Evolutionary conservation across 2,113 vertebrate genomes (phyloP).

Genomic region (Pteronura brasiliensis): DNA sequence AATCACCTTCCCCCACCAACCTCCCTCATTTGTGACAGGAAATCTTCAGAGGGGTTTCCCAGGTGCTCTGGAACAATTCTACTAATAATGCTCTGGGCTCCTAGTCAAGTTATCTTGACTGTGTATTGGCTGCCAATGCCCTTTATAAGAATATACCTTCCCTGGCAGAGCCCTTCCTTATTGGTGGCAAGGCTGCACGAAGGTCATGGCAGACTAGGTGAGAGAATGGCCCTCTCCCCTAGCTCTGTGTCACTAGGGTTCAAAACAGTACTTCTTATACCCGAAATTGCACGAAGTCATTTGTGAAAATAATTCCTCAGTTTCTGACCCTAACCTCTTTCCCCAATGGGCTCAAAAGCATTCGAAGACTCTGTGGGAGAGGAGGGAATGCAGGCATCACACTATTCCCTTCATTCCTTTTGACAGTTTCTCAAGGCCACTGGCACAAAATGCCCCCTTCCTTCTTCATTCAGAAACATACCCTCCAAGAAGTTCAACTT

Average conservation of each 20-base stretch:
- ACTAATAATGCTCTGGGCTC: background rate
- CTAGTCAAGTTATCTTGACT: background rate
- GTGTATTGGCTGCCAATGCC: background rate
- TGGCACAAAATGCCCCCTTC: background rate
- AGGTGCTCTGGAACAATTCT: background rate
- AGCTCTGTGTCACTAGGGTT: background rate
- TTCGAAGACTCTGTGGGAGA: background rate
- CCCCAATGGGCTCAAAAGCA: background rate
- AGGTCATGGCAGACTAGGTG: background rate
- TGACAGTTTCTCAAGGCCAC: background rate
- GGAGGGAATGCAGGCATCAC: background rate
- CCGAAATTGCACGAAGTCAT: background rate
- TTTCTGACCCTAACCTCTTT: background rate
- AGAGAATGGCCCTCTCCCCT: background rate
- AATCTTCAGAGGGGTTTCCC: background rate
- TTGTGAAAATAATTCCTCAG: background rate
- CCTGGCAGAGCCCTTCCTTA: background rate
- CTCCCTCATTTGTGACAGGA: background rate
- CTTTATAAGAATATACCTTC: background rate
- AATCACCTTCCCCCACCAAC: background rate
- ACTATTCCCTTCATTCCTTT: background rate
- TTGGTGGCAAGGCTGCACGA: background rate
- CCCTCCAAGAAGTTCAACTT: background rate
- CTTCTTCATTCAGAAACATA: background rate
- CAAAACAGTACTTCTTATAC: background rate